A percentile compares a stretch with the other conserved stretches of the same genome.
Conservation (phyloP, 2,797 vertebrate species). For the Pangasius mekongensis region DNA sequence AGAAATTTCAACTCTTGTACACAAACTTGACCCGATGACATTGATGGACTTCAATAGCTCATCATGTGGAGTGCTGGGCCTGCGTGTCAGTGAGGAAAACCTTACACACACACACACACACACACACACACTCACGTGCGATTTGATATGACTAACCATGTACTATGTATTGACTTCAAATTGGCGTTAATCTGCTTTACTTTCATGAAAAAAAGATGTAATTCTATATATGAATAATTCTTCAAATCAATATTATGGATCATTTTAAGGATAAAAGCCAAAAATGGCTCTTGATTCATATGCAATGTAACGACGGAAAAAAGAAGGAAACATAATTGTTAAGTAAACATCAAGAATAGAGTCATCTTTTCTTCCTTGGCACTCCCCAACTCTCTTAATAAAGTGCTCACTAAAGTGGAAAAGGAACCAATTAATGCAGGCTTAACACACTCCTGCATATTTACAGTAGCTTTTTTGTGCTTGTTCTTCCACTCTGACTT, state of each 20-base stretch:
- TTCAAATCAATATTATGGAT: not conserved
- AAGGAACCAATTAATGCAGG: conserved; percentile 98
- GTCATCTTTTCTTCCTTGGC: conserved; percentile 67
- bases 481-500: conserved; percentile 98
- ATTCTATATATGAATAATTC: not conserved
- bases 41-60: conserved; percentile 82
- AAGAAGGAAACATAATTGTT: conserved; percentile 52
- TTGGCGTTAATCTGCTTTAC: not conserved
- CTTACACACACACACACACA: not conserved
- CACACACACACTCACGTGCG: conserved; percentile 10
- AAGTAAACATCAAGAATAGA: conserved; percentile 74
- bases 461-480: conserved; percentile 99
- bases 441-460: conserved; percentile 99
- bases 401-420: conserved; percentile 91
- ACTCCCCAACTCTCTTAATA: conserved; percentile 67
- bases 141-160: not conserved
- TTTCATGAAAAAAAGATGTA: not conserved
- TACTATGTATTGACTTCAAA: not conserved
- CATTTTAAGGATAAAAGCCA: not conserved
- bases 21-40: conserved; percentile 98
- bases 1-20: conserved; percentile 99
- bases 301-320: not conserved
- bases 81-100: conserved; percentile 52
- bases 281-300: not conserved
- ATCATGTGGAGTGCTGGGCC: conserved; percentile 82